Conservation (phyloP, 2,888 invertebrate species). For the Pseudococcus viburni region DNA sequence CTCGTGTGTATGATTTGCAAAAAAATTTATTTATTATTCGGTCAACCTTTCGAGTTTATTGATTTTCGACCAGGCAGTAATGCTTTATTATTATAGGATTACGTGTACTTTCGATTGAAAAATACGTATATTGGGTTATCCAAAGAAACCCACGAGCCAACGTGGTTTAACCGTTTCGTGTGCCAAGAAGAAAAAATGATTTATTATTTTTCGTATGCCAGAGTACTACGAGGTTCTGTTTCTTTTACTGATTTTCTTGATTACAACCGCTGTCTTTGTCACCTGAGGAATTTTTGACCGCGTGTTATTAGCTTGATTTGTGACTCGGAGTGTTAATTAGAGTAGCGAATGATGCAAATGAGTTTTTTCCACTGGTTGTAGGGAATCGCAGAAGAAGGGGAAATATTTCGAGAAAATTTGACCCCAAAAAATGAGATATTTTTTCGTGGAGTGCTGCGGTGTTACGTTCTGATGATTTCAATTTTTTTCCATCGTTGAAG, state of each 20-base stretch:
- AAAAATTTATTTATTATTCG: not conserved
- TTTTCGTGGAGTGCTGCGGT: too few species aligned
- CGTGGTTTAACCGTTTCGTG: not conserved
- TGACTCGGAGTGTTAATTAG: not conserved
- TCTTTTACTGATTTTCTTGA: not conserved
- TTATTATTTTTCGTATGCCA: not conserved
- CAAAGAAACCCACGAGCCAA: not conserved
- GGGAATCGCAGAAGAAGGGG: too few species aligned
- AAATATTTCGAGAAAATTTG: too few species aligned
- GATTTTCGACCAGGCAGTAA: not conserved
- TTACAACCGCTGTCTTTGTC: not conserved
- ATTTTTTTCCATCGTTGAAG: too few species aligned
- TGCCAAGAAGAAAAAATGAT: slow-evolving; percentile 19
- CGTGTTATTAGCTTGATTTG: not conserved
- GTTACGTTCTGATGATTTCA: too few species aligned
- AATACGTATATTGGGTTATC: not conserved
- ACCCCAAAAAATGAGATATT: too few species aligned
- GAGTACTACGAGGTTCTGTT: not conserved
- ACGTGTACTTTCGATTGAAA: not conserved
- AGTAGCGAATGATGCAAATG: not conserved
- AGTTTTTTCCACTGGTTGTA: not conserved
- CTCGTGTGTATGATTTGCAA: not conserved
- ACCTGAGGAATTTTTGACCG: not conserved
- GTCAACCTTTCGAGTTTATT: not conserved
- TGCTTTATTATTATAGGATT: not conserved